phyloP scores from a whole-genome alignment of 2,113 vertebrate genomes.

The Panurus biarmicus region DNA sequence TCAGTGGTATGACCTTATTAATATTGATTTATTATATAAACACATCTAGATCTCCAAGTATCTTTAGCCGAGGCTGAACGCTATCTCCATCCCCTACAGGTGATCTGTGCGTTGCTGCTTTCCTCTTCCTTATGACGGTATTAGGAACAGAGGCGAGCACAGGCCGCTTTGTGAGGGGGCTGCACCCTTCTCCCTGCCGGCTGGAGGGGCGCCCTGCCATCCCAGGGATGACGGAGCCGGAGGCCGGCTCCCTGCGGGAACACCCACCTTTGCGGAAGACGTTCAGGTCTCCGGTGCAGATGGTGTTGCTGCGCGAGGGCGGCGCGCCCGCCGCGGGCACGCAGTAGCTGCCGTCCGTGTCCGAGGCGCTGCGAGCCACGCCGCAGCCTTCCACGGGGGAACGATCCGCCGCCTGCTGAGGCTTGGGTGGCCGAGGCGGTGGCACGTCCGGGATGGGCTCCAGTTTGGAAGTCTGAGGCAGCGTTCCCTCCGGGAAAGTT shows the following conservation, averaged over 20 bases:
- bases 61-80: not conserved
- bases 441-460: slow-evolving; percentile 82
- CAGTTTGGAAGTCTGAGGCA: slow-evolving; percentile 75
- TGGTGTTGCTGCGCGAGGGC: slow-evolving; percentile 86
- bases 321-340: slow-evolving; percentile 77
- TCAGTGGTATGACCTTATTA: no score
- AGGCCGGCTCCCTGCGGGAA: no score
- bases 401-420: slow-evolving; percentile 81
- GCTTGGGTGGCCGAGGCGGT: slow-evolving; percentile 93
- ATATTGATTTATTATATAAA: no score
- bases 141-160: accelerated
- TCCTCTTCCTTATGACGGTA: not conserved
- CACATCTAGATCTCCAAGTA: not conserved
- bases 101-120: not conserved
- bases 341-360: slow-evolving; percentile 87
- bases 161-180: not conserved
- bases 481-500: slow-evolving; percentile 71
- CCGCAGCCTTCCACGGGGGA: slow-evolving; percentile 85
- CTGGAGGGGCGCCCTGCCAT: no score
- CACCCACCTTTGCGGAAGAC: slow-evolving; percentile 87
- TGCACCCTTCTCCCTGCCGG: not conserved
- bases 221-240: no score
- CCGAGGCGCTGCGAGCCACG: slow-evolving; percentile 79
- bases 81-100: accelerated
- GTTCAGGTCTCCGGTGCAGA: slow-evolving; percentile 84